Evolutionary conservation across 2,888 invertebrate genomes (phyloP), one percentile per base, ranked within the genome.

Genomic region (Temnothorax rugatulus): DNA sequence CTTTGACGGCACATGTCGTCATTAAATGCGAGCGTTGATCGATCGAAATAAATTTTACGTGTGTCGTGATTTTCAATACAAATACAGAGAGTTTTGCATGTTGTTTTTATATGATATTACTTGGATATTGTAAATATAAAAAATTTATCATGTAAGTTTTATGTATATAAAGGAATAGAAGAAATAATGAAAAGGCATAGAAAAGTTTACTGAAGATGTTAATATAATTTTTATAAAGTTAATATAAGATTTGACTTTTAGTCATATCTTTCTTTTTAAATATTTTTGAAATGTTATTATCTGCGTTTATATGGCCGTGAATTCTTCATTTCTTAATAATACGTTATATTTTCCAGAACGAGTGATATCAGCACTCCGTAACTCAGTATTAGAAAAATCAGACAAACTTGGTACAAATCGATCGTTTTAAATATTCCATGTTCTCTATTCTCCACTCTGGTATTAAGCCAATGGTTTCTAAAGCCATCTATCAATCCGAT

Each of bases 361-460:
- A 90, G 11, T 4, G 91, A 89, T 5, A 83, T 38, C 9, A 83
- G 29, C 4, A 68, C 50, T 1, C 91, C 91, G 5, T 57, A 21
- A 25, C 13, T 57, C 0, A 89, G 77, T 50, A 91, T 38, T 7
- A 75, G 41, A 15, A 90, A 88, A 21, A 90, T 86, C 15, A 90
- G 0, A 1, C 71, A 82, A 8, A 91, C 87, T 73, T 88, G 90
- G 15, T 87, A 2, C 4, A 90, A n/a, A 47, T 87, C 90, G 68
- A 91, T 86, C 29, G 44, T 68, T n/a, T 63, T 74, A 47, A 82
- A 87, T 0, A 29, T 4, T n/a, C 1, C 18, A 5, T 9, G 9
- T 0, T 47, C 4, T 13, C 7, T 9, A n/a, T 21, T n/a, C 0
- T 52, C 21, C 4, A 18, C 0, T 13, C 1, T 41, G 0, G 1